Evolutionary conservation across 1,140 invertebrate genomes (phyloP).

Genomic region (Gryon sp.): DNA sequence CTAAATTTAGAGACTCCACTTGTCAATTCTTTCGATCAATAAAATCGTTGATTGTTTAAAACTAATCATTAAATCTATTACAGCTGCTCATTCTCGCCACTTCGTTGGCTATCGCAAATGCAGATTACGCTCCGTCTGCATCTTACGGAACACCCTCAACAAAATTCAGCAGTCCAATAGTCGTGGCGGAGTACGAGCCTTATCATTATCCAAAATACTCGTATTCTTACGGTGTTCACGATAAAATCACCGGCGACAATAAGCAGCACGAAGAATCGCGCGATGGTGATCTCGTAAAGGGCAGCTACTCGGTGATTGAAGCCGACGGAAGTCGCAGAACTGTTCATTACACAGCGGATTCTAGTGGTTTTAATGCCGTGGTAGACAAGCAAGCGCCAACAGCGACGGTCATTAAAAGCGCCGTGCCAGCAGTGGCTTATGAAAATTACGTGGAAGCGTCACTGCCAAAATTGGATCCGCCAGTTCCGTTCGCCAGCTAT

Average conservation of each 20-base stretch:
- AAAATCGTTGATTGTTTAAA: no score
- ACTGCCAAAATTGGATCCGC: no score
- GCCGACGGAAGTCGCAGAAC: constrained; percentile 68
- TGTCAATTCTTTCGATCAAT: no score
- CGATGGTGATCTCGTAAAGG: constrained; percentile 81
- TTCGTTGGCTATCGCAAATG: no score
- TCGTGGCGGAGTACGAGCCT: constrained; percentile 70
- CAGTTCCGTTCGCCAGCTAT: no score
- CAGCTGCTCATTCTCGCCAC: no score
- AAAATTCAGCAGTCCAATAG: no score
- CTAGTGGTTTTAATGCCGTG: constrained; percentile 71
- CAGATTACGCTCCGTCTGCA: no score
- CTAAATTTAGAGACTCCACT: no score
- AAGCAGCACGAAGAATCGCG: constrained; percentile 83
- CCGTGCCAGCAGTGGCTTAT: constrained; percentile 20
- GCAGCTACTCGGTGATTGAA: constrained; percentile 65
- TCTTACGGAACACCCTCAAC: no score
- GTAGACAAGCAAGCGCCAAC: constrained; percentile 67
- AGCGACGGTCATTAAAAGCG: constrained; percentile 41
- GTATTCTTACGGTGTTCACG: constrained; percentile 80
- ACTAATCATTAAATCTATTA: no score
- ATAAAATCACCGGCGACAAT: constrained; percentile 81
- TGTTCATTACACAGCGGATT: constrained; percentile 69
- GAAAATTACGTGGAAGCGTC: no score
- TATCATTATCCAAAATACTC: constrained; percentile 79